Evolutionary conservation across 2,113 vertebrate species (phyloP).

Genomic region (Anseranas semipalmata): DNA sequence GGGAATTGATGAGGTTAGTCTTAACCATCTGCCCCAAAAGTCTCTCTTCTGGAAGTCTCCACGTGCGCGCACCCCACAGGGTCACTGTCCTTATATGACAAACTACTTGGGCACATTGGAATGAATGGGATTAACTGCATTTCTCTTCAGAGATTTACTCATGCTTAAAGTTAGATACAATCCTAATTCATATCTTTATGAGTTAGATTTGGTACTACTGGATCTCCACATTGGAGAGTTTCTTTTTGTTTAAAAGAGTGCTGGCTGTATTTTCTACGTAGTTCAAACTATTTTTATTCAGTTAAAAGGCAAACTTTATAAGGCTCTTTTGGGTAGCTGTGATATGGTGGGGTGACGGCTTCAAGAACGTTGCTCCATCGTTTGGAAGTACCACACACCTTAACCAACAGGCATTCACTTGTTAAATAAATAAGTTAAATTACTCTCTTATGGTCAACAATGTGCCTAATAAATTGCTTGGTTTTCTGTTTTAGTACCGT

Average conservation of each 20-base stretch:
- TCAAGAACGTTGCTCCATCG: accelerated
- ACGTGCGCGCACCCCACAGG: accelerated
- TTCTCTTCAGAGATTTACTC: background rate
- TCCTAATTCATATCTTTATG: background rate
- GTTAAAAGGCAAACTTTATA: background rate
- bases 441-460: background rate
- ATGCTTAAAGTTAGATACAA: background rate
- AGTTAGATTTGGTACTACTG: background rate
- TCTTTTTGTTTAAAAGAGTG: background rate
- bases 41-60: background rate
- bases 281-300: background rate
- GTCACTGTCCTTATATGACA: background rate
- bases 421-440: background rate
- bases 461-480: background rate
- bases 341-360: accelerated
- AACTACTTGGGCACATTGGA: background rate
- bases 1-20: background rate
- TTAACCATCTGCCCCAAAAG: background rate
- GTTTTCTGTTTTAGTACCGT: background rate
- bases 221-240: background rate
- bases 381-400: background rate
- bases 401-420: background rate
- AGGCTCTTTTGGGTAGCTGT: background rate
- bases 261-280: background rate
- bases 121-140: background rate